A percentile compares a stretch with the other conserved stretches of the same genome.
phyloP scores from a whole-genome alignment of 2,888 invertebrate species.

The Melolontha melolontha region DNA sequence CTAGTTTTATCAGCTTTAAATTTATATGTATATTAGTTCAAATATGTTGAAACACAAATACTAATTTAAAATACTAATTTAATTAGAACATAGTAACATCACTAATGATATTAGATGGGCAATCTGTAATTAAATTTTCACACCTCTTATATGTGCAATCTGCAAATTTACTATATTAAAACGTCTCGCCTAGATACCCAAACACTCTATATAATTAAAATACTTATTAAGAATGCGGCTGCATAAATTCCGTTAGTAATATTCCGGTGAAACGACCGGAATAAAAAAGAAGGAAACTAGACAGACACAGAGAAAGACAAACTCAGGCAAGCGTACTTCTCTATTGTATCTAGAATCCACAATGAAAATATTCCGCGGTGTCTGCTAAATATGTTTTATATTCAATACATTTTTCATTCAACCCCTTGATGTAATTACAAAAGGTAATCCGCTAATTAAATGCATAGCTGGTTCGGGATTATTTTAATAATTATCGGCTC shows the following conservation, averaged over 20 bases:
- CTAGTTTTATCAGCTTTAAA: no score
- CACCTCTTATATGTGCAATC: no score
- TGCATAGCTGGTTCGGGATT: constrained; percentile 12
- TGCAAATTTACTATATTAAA: no score
- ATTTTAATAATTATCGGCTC: constrained; percentile 22
- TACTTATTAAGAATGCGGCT: constrained; percentile 25
- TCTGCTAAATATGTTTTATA: constrained; percentile 3
- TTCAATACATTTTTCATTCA: not conserved
- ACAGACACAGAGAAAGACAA: not conserved
- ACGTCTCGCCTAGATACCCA: not conserved
- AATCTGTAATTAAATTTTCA: no score
- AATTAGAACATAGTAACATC: no score
- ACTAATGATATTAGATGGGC: no score
- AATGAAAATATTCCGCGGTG: not conserved
- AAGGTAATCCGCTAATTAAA: constrained; percentile 31
- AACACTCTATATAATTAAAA: constrained; percentile 34
- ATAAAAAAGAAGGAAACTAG: not conserved
- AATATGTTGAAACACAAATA: no score
- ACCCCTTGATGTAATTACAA: constrained; percentile 26
- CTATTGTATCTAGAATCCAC: not conserved
- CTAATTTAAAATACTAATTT: no score
- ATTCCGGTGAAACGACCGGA: not conserved
- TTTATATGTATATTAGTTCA: no score
- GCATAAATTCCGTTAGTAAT: constrained; percentile 27
- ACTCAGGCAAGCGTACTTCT: not conserved